Evolutionary conservation across 2,113 vertebrate species (phyloP).

Genomic region (Athene noctua): DNA sequence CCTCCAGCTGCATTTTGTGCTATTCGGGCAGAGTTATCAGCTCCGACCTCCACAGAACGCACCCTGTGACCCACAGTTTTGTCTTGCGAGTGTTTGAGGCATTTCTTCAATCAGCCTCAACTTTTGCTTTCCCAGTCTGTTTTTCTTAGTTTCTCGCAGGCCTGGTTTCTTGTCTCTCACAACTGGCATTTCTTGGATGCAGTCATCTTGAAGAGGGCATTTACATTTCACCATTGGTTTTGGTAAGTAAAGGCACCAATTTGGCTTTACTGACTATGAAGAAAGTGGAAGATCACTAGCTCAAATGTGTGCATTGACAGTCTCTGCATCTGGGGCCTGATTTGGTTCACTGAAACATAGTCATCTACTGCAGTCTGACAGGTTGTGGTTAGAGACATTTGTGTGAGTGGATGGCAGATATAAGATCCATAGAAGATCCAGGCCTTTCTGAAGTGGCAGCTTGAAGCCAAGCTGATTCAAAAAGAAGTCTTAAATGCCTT

Average conservation of each 20-base stretch:
- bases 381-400: neutral
- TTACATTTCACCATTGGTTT: neutral
- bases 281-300: neutral
- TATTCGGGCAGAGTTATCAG: too few relatives aligned
- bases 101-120: too few relatives aligned
- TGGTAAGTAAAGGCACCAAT: neutral
- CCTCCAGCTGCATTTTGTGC: too few relatives aligned
- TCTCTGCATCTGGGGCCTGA: neutral
- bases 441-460: neutral
- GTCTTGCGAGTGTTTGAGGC: too few relatives aligned
- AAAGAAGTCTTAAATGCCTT: neutral
- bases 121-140: too few relatives aligned
- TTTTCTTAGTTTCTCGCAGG: too few relatives aligned
- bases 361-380: neutral
- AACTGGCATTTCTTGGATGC: neutral
- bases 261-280: neutral
- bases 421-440: neutral
- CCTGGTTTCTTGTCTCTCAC: too few relatives aligned
- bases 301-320: neutral
- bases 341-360: neutral
- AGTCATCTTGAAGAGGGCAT: neutral
- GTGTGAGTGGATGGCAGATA: neutral
- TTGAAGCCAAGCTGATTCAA: neutral
- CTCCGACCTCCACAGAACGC: too few relatives aligned
- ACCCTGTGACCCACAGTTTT: too few relatives aligned